Evolutionary conservation across 2,113 vertebrate genomes (phyloP).

Genomic region (Daboia siamensis): DNA sequence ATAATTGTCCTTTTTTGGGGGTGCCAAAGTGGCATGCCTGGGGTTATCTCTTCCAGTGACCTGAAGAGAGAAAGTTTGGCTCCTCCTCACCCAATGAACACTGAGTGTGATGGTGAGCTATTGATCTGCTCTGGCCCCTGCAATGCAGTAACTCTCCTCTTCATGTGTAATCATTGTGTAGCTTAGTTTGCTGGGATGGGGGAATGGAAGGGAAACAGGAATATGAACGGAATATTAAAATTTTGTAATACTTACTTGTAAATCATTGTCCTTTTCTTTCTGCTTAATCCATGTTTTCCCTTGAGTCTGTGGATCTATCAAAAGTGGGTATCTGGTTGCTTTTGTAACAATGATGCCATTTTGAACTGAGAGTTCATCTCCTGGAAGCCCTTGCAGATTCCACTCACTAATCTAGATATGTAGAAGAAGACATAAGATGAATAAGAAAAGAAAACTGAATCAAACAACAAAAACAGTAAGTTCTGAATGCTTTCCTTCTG

Average conservation of each 20-base stretch:
- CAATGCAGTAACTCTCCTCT: background rate
- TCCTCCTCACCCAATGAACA: background rate
- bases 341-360: conserved; percentile 79
- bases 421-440: background rate
- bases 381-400: conserved; percentile 75
- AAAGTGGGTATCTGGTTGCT: conserved; percentile 74
- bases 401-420: conserved; percentile 70
- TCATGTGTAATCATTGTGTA: background rate
- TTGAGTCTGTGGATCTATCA: conserved; percentile 77
- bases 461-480: background rate
- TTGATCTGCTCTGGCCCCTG: background rate
- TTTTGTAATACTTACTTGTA: conserved; percentile 61
- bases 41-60: background rate
- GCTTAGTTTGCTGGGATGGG: background rate
- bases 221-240: background rate
- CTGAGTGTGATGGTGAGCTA: background rate
- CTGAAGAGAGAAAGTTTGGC: background rate
- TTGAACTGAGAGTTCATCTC: conserved; percentile 77
- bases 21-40: background rate
- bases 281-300: conserved; percentile 77
- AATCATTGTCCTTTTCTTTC: conserved; percentile 72
- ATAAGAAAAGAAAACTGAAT: background rate
- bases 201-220: background rate
- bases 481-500: background rate
- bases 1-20: background rate